phyloP scores from a whole-genome alignment of 2,113 vertebrate species.

The Alosa alosa region DNA sequence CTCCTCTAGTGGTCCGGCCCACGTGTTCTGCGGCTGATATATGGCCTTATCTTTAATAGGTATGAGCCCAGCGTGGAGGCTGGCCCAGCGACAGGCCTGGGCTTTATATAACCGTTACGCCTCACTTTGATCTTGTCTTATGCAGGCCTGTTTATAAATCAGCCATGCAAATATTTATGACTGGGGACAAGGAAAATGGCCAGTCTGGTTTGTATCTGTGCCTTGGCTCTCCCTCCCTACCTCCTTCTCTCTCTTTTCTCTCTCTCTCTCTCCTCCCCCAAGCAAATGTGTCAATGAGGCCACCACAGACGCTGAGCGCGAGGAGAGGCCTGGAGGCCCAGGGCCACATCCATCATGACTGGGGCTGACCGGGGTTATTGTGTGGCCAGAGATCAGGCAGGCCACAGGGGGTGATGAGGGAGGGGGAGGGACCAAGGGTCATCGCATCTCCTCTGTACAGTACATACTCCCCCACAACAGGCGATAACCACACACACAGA shows the following conservation, averaged over 20 bases:
- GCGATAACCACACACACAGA: background rate
- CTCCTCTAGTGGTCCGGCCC: conserved; percentile 58
- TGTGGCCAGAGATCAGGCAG: conserved; percentile 49
- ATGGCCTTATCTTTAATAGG: conserved; percentile 65
- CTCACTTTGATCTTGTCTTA: conserved; percentile 72
- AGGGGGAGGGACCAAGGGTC: background rate
- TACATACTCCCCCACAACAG: background rate
- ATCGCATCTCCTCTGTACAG: background rate
- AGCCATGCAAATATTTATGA: conserved; percentile 78
- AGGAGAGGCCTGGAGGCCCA: conserved; percentile 48
- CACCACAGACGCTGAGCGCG: conserved; percentile 59
- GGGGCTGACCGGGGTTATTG: conserved; percentile 58
- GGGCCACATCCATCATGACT: conserved; percentile 71
- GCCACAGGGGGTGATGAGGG: background rate
- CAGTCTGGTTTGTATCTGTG: conserved; percentile 73
- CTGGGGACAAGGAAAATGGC: conserved; percentile 66
- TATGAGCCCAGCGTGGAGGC: conserved; percentile 52
- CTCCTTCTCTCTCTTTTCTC: conserved; percentile 36
- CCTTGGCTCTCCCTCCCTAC: background rate
- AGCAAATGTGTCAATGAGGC: conserved; percentile 66
- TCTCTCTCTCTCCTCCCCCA: conserved; percentile 36
- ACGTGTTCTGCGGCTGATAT: conserved; percentile 63
- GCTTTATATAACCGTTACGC: conserved; percentile 67
- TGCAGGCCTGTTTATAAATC: conserved; percentile 74
- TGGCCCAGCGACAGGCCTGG: conserved; percentile 41